Evolutionary conservation across 1,140 invertebrate genomes (phyloP).

Genomic region (Drosophila fuyamai): DNA sequence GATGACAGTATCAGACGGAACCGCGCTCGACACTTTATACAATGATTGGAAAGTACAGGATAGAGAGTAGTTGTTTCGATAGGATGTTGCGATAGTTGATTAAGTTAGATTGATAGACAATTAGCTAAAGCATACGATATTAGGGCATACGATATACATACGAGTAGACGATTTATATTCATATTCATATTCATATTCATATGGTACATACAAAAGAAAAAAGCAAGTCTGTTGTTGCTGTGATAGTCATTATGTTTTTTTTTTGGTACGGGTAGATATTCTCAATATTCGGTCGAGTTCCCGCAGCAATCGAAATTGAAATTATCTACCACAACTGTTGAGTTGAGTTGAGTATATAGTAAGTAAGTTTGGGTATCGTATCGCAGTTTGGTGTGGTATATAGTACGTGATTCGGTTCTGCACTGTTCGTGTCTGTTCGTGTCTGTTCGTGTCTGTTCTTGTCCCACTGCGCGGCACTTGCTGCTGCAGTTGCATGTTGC

Average conservation of each 20-base stretch:
- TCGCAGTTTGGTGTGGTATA: neutral
- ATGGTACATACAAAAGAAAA: conserved; percentile 73
- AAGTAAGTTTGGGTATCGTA: conserved; percentile 2
- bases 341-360: neutral
- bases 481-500: conserved; percentile 29
- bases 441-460: conserved; percentile 7
- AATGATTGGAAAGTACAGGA: conserved; percentile 26
- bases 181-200: conserved; percentile 18
- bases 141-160: conserved; percentile 64
- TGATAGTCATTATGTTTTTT: neutral
- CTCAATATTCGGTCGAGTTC: conserved; percentile 62
- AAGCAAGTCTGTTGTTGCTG: conserved; percentile 67
- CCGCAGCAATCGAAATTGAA: conserved; percentile 75
- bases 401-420: neutral
- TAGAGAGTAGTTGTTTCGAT: conserved; percentile 19
- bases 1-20: conserved; percentile 23
- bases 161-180: conserved; percentile 40
- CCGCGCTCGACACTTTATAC: conserved; percentile 36
- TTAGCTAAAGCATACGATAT: conserved; percentile 51
- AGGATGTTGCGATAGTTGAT: conserved; percentile 38
- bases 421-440: conserved; percentile 2
- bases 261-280: conserved; percentile 62
- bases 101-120: conserved; percentile 45
- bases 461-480: conserved; percentile 39
- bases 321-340: conserved; percentile 67